phyloP scores from a whole-genome alignment of 1,140 invertebrate genomes.

The Limonius californicus region DNA sequence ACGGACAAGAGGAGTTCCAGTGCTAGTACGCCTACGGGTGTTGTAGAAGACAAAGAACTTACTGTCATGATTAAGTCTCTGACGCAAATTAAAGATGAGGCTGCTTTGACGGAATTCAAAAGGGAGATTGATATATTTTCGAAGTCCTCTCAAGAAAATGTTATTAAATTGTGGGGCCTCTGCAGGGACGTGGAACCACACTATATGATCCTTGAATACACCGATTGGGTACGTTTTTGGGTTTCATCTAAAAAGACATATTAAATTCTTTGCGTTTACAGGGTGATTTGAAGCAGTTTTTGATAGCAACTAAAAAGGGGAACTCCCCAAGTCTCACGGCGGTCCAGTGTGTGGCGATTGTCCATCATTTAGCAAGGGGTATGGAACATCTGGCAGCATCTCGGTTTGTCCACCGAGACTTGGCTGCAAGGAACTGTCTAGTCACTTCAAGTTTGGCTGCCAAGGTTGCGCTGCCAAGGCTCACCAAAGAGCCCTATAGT shows the following conservation, averaged over 20 bases:
- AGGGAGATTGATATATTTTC: conserved; percentile 82
- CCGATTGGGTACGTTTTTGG: conserved; percentile 79
- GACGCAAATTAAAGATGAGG: conserved; percentile 72
- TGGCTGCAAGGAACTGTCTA: conserved; percentile 91
- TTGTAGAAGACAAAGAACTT: conserved; percentile 51
- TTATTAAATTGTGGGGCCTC: conserved; percentile 74
- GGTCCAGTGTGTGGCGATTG: conserved; percentile 67
- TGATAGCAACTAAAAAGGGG: conserved; percentile 67
- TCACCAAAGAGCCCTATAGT: conserved; percentile 80
- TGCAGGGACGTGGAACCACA: conserved; percentile 82
- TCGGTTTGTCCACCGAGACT: conserved; percentile 77
- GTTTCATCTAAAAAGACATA: not conserved
- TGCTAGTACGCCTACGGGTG: conserved; percentile 41
- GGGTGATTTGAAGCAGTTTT: conserved; percentile 92
- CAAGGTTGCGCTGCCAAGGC: conserved; percentile 77
- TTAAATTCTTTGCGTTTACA: conserved; percentile 39
- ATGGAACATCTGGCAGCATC: conserved; percentile 76
- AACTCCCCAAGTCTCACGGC: conserved; percentile 61
- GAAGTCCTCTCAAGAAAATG: conserved; percentile 74
- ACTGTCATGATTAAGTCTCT: conserved; percentile 70
- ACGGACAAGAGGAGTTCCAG: conserved; percentile 44
- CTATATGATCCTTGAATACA: conserved; percentile 86
- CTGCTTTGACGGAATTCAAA: conserved; percentile 75
- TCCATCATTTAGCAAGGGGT: conserved; percentile 77
- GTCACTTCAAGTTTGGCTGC: conserved; percentile 78